A percentile compares a stretch with the other conserved stretches of the same genome.
These are phyloP conservation scores for Neotragus moschatus DNA, from an alignment of 2,113 vertebrate genomes.

Conservation along the genomic window DNA sequence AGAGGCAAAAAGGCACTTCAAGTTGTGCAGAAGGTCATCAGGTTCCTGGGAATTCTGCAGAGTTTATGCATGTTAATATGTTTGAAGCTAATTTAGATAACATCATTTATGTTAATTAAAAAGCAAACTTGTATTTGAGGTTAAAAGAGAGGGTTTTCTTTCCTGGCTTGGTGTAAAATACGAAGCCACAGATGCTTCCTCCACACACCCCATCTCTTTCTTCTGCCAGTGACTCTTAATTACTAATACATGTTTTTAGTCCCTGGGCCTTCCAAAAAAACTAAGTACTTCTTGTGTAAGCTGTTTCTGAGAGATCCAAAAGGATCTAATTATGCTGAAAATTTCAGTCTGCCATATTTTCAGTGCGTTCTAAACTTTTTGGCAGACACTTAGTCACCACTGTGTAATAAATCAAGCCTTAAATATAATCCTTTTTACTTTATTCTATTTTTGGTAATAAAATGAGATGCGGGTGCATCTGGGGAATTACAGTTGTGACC, in stretches of 20 bases:
- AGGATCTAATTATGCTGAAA: not conserved
- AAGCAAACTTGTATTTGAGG: not conserved
- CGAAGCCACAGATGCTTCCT: not conserved
- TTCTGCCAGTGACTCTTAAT: not conserved
- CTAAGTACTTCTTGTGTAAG: not conserved
- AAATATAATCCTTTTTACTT: not conserved
- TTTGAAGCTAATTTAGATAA: not conserved
- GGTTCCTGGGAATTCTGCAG: not conserved
- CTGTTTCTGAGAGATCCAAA: not conserved
- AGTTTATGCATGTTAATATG: not conserved
- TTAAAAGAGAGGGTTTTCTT: conserved; percentile 20
- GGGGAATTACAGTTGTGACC: not conserved
- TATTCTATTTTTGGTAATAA: not conserved
- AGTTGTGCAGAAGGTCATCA: not conserved
- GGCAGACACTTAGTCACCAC: not conserved
- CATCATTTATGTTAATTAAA: not conserved
- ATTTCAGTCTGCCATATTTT: not conserved
- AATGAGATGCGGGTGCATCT: not conserved
- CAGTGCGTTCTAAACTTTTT: not conserved
- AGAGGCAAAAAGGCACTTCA: not conserved
- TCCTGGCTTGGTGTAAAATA: not conserved
- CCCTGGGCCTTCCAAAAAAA: not conserved
- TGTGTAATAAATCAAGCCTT: not conserved
- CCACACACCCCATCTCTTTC: not conserved
- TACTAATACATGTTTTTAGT: not conserved